phyloP scores from a whole-genome alignment of 2,888 invertebrate species.

The Cephus pulcher region DNA sequence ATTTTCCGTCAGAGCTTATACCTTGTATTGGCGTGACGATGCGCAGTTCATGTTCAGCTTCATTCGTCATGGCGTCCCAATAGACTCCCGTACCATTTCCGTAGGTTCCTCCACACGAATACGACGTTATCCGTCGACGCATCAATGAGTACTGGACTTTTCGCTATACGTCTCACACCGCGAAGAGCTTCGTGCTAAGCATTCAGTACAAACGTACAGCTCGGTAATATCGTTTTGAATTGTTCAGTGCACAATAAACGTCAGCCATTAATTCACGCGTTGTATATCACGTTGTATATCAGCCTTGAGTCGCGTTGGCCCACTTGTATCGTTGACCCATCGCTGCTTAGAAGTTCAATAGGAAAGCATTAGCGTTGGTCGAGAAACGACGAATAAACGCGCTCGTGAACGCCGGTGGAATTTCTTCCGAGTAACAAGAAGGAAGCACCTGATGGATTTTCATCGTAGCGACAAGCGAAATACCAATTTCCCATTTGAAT shows the following conservation, averaged over 20 bases:
- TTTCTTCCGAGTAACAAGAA: not conserved
- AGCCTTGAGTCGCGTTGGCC: conserved; percentile 18
- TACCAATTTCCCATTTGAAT: not conserved
- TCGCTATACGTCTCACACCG: not conserved
- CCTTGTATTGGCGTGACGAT: not conserved
- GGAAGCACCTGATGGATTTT: not conserved
- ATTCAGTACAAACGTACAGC: not conserved
- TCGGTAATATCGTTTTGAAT: not conserved
- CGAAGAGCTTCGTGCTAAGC: not conserved
- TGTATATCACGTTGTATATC: conserved; percentile 17
- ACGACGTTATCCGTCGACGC: not conserved
- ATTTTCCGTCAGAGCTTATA: not conserved
- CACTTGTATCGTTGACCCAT: not conserved
- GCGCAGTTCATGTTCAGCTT: not conserved
- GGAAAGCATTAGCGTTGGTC: not conserved
- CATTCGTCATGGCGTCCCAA: not conserved
- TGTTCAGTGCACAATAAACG: conserved; percentile 30
- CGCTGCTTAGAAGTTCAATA: not conserved
- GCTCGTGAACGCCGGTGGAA: not conserved
- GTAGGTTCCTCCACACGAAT: not conserved
- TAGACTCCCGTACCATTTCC: not conserved
- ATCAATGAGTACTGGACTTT: not conserved
- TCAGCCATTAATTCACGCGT: conserved; percentile 32
- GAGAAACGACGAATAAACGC: not conserved
- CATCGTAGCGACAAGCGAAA: not conserved